Evolutionary conservation across 1,140 invertebrate genomes (phyloP).

Genomic region (Olivierus martensii): DNA sequence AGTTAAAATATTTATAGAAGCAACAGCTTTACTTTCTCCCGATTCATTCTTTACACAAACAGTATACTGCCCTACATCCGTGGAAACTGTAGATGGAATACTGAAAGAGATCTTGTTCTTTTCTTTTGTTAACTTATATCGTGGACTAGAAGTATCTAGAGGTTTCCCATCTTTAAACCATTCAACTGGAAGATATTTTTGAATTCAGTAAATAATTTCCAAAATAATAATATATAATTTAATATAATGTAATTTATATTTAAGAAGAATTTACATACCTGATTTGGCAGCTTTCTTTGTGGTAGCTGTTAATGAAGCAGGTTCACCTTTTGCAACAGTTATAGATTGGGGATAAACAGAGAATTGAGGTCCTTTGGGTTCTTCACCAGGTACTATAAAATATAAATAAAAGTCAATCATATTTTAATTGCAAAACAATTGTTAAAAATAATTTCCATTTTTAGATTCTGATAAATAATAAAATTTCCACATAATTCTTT

Average conservation of each 20-base stretch:
- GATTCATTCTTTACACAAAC: conserved; percentile 74
- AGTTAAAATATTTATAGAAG: conserved; percentile 61
- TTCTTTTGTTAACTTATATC: conserved; percentile 62
- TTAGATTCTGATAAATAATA: not conserved
- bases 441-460: not conserved
- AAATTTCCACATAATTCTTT: no score
- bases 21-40: conserved; percentile 55
- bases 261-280: conserved; percentile 34
- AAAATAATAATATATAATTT: no score
- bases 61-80: conserved; percentile 79
- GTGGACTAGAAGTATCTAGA: conserved; percentile 52
- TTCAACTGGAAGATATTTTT: conserved; percentile 28
- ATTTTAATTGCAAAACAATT: not conserved
- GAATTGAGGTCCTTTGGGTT: conserved; percentile 65
- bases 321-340: conserved; percentile 65
- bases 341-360: conserved; percentile 75
- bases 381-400: conserved; percentile 63
- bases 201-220: no score
- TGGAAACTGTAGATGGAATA: conserved; percentile 54
- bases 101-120: conserved; percentile 54
- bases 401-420: not conserved
- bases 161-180: conserved; percentile 88
- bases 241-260: no score
- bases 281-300: conserved; percentile 51
- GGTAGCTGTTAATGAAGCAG: conserved; percentile 61